phyloP scores from a whole-genome alignment of 2,113 vertebrate species.

The Eulemur rufifrons region DNA sequence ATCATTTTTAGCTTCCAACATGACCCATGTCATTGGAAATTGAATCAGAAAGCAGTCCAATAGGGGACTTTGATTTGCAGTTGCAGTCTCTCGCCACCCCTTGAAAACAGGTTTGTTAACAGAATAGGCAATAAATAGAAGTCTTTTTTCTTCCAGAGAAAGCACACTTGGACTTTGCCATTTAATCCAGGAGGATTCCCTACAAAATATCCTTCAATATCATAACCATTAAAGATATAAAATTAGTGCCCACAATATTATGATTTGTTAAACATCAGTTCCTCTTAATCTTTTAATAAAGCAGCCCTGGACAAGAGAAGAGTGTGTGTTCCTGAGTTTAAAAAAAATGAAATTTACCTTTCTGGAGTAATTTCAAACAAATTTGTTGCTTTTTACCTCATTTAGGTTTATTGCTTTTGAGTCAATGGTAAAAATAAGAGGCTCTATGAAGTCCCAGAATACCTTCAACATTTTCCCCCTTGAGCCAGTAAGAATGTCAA shows the following conservation, averaged over 20 bases:
- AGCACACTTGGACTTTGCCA: neutral
- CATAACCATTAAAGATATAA: neutral
- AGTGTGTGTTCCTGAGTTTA: neutral
- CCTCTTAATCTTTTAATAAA: slow-evolving; percentile 31
- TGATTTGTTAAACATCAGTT: neutral
- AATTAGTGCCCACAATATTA: neutral
- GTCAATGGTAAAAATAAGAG: neutral
- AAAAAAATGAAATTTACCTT: slow-evolving; percentile 4
- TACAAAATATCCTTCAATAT: neutral
- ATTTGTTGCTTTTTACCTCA: neutral
- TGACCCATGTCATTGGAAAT: slow-evolving; percentile 1
- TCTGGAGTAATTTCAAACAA: neutral
- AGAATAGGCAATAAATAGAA: neutral
- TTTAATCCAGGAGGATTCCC: neutral
- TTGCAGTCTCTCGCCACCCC: neutral
- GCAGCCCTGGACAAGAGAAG: neutral
- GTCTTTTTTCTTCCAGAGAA: neutral
- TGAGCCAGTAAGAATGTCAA: neutral
- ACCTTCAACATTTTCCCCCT: neutral
- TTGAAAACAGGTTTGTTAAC: neutral
- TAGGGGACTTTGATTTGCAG: neutral
- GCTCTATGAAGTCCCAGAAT: neutral
- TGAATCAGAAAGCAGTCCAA: slow-evolving; percentile 40
- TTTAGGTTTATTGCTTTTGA: slow-evolving; percentile 35
- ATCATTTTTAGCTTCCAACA: slow-evolving; percentile 20